Evolutionary conservation across 2,113 vertebrate genomes (phyloP).

Genomic region (Onychorhynchus coronatus): DNA sequence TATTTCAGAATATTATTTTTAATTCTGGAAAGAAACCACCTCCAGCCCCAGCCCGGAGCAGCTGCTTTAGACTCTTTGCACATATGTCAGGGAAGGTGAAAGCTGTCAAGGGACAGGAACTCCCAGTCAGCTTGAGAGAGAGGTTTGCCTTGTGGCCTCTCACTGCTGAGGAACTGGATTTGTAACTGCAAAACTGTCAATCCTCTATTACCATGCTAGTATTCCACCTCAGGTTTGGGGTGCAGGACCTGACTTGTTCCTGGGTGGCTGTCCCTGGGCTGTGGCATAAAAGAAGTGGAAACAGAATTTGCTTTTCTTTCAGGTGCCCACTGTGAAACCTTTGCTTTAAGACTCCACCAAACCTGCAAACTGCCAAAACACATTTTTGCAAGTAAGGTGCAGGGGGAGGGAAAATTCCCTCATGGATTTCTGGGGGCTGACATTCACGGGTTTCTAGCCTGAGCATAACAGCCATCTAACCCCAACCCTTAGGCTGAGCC

Average conservation of each 20-base stretch:
- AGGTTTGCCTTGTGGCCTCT: background rate
- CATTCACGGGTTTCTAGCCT: background rate
- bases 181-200: background rate
- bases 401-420: background rate
- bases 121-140: background rate
- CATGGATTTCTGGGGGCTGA: background rate
- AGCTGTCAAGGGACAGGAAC: background rate
- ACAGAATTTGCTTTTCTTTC: background rate
- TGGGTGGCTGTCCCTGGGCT: background rate
- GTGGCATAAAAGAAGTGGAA: background rate
- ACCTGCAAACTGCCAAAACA: background rate
- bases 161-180: background rate
- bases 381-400: background rate
- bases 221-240: background rate
- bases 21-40: background rate
- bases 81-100: background rate
- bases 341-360: background rate
- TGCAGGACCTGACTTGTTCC: background rate
- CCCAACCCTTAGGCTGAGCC: background rate
- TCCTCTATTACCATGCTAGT: background rate
- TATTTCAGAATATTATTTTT: background rate
- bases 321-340: background rate
- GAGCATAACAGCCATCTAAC: background rate
- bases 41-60: background rate
- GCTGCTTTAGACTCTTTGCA: background rate